Conservation (phyloP, 2,113 vertebrate species). For the Danionella cerebrum region DNA sequence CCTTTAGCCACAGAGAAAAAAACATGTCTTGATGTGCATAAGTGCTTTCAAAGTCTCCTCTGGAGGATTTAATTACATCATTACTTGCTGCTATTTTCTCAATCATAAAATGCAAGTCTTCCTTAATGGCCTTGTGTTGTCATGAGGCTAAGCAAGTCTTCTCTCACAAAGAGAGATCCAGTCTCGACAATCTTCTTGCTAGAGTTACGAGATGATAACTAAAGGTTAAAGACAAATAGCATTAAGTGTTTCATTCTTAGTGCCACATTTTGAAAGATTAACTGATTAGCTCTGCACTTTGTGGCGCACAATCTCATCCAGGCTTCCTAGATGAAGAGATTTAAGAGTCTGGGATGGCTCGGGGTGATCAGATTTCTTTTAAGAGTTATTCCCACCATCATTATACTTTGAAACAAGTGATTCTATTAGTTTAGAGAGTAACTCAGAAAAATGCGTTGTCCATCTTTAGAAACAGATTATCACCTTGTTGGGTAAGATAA, state of each 20-base stretch:
- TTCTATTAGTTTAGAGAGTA: slow-evolving; percentile 11
- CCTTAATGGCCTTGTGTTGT: not conserved
- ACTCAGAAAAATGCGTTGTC: slow-evolving; percentile 3
- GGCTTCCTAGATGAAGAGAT: slow-evolving; percentile 2
- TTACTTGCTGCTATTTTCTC: not conserved
- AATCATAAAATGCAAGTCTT: not conserved
- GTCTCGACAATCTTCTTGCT: not conserved
- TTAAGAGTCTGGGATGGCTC: slow-evolving; percentile 8
- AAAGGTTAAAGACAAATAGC: slow-evolving; percentile 28
- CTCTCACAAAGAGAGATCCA: not conserved
- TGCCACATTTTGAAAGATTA: slow-evolving; percentile 29
- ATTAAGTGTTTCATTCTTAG: slow-evolving; percentile 36
- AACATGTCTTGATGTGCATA: too few relatives aligned
- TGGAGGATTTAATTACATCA: not conserved
- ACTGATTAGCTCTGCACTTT: slow-evolving; percentile 31
- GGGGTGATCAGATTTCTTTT: slow-evolving; percentile 24
- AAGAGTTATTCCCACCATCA: not conserved
- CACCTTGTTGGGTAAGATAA: not conserved
- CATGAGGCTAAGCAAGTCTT: not conserved
- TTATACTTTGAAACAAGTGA: not conserved
- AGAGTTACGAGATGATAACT: slow-evolving; percentile 15
- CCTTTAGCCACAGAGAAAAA: too few relatives aligned
- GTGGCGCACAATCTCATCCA: not conserved
- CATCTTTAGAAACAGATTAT: slow-evolving; percentile 3
- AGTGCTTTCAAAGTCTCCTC: too few relatives aligned